Evolutionary conservation across 2,888 invertebrate species (phyloP).

Genomic region (Acanthococcus lagerstroemiae): DNA sequence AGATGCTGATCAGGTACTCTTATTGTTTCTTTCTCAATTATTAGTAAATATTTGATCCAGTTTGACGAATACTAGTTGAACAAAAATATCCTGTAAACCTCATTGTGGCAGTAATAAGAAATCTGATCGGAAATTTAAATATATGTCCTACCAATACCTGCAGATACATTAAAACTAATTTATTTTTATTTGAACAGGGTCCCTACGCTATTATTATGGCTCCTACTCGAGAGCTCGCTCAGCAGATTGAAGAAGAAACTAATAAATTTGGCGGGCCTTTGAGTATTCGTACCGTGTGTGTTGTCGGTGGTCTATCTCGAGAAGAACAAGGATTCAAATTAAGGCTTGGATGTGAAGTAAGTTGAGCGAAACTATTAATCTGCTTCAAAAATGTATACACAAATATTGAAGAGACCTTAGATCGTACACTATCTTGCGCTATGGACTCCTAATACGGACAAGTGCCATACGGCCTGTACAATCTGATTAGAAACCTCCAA

Average conservation of each 20-base stretch:
- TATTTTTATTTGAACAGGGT: slow-evolving; percentile 47
- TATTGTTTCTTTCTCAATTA: no score
- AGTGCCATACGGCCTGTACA: no score
- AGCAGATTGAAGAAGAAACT: slow-evolving; percentile 98
- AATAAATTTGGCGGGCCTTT: slow-evolving; percentile 91
- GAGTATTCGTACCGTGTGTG: slow-evolving; percentile 87
- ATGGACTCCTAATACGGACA: no score
- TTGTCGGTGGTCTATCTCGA: slow-evolving; percentile 94
- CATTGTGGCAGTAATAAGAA: not conserved
- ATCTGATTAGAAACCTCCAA: no score
- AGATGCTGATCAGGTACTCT: slow-evolving; percentile 70
- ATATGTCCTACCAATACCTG: not conserved
- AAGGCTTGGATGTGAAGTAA: slow-evolving; percentile 86
- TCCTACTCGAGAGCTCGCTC: slow-evolving; percentile 97
- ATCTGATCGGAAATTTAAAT: no score
- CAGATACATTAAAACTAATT: not conserved
- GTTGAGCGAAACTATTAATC: slow-evolving; percentile 27
- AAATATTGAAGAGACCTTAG: no score
- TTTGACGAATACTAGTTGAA: not conserved
- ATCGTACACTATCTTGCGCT: no score
- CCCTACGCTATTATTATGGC: slow-evolving; percentile 98
- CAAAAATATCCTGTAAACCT: no score
- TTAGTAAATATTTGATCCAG: not conserved
- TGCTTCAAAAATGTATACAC: no score
- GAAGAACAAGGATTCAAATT: slow-evolving; percentile 98